Conservation (phyloP, 2,113 vertebrate species). For the Prochilodus magdalenae region DNA sequence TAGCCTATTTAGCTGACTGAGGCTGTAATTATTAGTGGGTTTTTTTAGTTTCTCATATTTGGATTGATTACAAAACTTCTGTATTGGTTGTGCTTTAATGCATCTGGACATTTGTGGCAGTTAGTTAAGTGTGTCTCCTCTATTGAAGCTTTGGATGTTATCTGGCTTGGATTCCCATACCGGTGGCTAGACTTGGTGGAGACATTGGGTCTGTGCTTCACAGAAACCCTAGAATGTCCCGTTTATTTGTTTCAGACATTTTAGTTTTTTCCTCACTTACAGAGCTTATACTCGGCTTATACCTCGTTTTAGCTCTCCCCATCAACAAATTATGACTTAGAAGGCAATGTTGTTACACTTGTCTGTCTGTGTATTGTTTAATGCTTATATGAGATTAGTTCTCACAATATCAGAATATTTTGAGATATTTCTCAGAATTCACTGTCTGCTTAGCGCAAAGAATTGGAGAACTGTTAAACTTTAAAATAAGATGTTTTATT, state of each 20-base stretch:
- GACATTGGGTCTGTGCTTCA: slow-evolving; percentile 17
- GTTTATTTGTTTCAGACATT: slow-evolving; percentile 40
- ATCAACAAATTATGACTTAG: slow-evolving; percentile 31
- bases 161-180: not conserved
- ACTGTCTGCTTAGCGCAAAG: no score
- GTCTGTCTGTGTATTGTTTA: slow-evolving; percentile 24
- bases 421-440: not conserved
- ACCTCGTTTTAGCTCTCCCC: slow-evolving; percentile 8
- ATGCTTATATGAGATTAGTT: slow-evolving; percentile 29
- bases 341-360: slow-evolving; percentile 38
- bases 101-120: not conserved
- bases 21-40: not conserved
- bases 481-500: no score
- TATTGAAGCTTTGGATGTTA: not conserved
- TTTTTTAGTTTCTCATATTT: not conserved
- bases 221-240: slow-evolving; percentile 11
- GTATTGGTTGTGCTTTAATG: not conserved
- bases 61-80: not conserved
- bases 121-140: not conserved
- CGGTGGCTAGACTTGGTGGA: slow-evolving; percentile 12
- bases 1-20: no score
- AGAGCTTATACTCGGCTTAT: slow-evolving; percentile 29
- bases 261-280: slow-evolving; percentile 40
- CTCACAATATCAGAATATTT: slow-evolving; percentile 14
- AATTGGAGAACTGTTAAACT: no score